Evolutionary conservation across 1,140 invertebrate species (phyloP).

Genomic region (Vanessa atalanta): DNA sequence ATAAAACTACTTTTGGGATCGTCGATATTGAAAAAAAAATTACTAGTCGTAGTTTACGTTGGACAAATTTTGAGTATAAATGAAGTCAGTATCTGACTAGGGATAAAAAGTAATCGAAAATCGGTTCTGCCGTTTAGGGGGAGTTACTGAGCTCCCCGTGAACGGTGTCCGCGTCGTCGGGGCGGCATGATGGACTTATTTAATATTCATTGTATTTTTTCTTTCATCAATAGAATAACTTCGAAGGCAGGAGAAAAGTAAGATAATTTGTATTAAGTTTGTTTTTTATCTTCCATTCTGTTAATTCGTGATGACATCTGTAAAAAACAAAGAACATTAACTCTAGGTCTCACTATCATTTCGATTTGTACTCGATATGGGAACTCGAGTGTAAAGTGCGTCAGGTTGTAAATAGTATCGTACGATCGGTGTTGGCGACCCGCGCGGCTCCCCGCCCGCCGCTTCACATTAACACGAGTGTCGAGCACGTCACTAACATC

Average conservation of each 20-base stretch:
- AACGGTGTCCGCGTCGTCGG: too few relatives aligned
- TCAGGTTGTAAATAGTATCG: background rate
- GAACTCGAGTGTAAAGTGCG: background rate
- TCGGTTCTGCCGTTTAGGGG: too few relatives aligned
- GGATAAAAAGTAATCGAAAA: too few relatives aligned
- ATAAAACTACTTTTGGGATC: background rate
- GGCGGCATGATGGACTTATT: too few relatives aligned
- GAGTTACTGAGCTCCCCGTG: too few relatives aligned
- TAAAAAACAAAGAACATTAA: background rate
- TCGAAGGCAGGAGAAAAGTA: background rate
- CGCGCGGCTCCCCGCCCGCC: slow-evolving; percentile 17
- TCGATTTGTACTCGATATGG: background rate
- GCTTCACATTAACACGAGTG: slow-evolving; percentile 46
- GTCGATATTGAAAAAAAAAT: too few relatives aligned
- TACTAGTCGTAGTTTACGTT: too few relatives aligned
- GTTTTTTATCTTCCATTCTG: background rate
- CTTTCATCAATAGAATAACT: background rate
- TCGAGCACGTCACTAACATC: slow-evolving; percentile 57
- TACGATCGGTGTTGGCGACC: background rate
- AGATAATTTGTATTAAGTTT: background rate
- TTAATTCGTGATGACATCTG: background rate
- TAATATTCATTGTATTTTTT: background rate
- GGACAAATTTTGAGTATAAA: too few relatives aligned
- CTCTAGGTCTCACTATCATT: background rate
- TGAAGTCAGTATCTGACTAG: too few relatives aligned